Evolutionary conservation across 2,113 vertebrate genomes (phyloP).

Genomic region (Typhlomys cinereus): DNA sequence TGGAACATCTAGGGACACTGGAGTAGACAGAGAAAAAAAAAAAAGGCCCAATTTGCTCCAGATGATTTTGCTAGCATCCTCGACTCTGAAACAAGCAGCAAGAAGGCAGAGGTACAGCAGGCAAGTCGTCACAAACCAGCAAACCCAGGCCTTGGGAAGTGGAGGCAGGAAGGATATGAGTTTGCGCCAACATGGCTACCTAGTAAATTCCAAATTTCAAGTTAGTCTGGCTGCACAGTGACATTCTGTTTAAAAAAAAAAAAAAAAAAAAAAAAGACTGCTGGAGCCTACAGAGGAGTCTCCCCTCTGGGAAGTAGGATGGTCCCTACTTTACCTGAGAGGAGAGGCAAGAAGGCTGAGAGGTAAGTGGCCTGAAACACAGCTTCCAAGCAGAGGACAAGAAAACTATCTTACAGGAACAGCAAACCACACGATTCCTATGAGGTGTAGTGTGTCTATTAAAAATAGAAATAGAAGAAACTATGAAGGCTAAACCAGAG

Average conservation of each 20-base stretch:
- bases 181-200: background rate
- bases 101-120: background rate
- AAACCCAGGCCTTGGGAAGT: background rate
- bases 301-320: background rate
- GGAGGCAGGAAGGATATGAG: background rate
- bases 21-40: background rate
- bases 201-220: background rate
- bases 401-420: background rate
- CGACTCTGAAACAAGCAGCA: background rate
- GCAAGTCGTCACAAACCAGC: background rate
- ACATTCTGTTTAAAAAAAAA: background rate
- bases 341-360: background rate
- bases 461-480: constrained; percentile 49
- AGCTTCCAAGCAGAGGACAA: background rate
- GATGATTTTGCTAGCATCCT: background rate
- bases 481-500: constrained; percentile 10
- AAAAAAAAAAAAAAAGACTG: background rate
- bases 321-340: background rate
- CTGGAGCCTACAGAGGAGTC: background rate
- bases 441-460: background rate
- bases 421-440: background rate
- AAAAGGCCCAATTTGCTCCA: background rate
- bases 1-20: background rate
- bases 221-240: background rate
- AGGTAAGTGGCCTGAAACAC: background rate